Evolutionary conservation across 2,888 invertebrate species (phyloP).

Genomic region (Melolontha melolontha): DNA sequence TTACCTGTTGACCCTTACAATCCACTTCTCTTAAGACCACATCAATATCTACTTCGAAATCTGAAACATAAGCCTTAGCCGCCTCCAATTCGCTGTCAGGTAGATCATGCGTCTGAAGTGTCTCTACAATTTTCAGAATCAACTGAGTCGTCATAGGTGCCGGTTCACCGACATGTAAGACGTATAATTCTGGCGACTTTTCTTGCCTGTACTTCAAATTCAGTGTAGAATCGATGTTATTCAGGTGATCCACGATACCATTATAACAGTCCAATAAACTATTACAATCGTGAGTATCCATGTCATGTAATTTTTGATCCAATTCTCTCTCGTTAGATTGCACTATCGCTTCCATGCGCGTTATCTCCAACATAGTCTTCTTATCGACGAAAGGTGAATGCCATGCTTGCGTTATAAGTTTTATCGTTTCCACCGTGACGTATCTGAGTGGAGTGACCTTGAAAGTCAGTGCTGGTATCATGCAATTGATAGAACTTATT

Average conservation of each 20-base stretch:
- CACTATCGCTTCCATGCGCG: background rate
- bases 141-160: slow-evolving; percentile 7
- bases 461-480: background rate
- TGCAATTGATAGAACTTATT: background rate
- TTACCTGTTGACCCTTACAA: slow-evolving; percentile 5
- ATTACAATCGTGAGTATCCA: background rate
- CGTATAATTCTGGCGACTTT: background rate
- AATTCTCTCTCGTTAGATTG: background rate
- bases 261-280: background rate
- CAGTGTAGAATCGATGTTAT: no score
- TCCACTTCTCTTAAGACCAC: slow-evolving; percentile 13
- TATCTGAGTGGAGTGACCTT: background rate
- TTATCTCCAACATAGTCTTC: background rate
- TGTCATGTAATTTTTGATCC: background rate
- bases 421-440: no score
- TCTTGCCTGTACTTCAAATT: no score
- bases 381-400: no score
- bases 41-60: slow-evolving; percentile 10
- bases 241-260: background rate
- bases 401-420: no score
- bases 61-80: slow-evolving; percentile 1
- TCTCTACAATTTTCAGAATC: slow-evolving; percentile 1
- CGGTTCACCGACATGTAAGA: background rate
- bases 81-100: slow-evolving; percentile 8
- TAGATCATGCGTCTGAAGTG: background rate